phyloP scores from a whole-genome alignment of 2,113 vertebrate species.

The Barnardius zonarius region DNA sequence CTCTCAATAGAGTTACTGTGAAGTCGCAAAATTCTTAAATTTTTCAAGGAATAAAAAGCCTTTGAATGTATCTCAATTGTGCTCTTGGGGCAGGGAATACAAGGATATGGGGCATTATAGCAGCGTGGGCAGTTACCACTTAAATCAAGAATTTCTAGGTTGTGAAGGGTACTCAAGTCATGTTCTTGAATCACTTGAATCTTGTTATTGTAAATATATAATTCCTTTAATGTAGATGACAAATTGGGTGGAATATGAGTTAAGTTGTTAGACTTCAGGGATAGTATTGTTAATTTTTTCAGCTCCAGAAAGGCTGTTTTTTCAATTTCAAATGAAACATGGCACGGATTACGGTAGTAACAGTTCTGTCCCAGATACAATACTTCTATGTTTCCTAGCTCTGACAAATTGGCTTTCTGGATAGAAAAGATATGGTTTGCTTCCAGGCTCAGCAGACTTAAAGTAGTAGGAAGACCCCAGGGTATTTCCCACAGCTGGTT shows the following conservation, averaged over 20 bases:
- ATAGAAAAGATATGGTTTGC: constrained; percentile 85
- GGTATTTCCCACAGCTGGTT: constrained; percentile 88
- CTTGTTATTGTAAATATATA: constrained; percentile 91
- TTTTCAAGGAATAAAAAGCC: constrained; percentile 80
- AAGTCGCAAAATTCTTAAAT: constrained; percentile 82
- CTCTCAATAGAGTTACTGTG: constrained; percentile 86
- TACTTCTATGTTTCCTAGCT: constrained; percentile 77
- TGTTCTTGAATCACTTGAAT: constrained; percentile 75
- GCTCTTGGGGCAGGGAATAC: constrained; percentile 79
- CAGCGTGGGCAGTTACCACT: constrained; percentile 96
- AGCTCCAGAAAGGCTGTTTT: constrained; percentile 80
- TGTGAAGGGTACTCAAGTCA: constrained; percentile 81
- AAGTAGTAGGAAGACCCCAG: constrained; percentile 77
- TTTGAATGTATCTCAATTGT: constrained; percentile 74
- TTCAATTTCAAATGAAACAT: constrained; percentile 82
- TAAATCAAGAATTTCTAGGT: constrained; percentile 88
- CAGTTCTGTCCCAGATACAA: constrained; percentile 94
- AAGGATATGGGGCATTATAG: constrained; percentile 89
- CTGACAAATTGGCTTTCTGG: constrained; percentile 78
- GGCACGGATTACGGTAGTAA: constrained; percentile 92
- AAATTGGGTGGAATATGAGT: constrained; percentile 80
- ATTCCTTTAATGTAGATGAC: constrained; percentile 79
- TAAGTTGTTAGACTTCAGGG: constrained; percentile 91
- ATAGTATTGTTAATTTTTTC: constrained; percentile 80
- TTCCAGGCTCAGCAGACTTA: constrained; percentile 89